Conservation (phyloP, 2,797 vertebrate genomes). For the Diplodus puntazzo region DNA sequence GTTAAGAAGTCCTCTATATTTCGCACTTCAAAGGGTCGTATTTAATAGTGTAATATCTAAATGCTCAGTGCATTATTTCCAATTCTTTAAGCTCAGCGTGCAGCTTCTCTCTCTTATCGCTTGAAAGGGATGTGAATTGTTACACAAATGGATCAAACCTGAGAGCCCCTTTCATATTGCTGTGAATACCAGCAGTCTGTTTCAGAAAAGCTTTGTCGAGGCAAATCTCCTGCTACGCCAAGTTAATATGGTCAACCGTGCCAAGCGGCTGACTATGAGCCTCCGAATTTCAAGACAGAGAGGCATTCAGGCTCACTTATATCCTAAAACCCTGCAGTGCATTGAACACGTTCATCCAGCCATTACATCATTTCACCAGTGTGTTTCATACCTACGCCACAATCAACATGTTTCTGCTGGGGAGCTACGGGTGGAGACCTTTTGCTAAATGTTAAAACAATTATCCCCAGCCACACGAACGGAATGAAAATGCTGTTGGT, state of each 20-base stretch:
- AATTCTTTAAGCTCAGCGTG: slow-evolving; percentile 23
- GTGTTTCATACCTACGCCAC: slow-evolving; percentile 24
- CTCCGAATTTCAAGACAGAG: slow-evolving; percentile 8
- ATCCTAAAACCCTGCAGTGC: slow-evolving; percentile 9
- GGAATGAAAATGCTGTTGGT: slow-evolving; percentile 47
- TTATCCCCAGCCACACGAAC: slow-evolving; percentile 35
- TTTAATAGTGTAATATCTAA: slow-evolving; percentile 31
- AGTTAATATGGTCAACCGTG: slow-evolving; percentile 37
- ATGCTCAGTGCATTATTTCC: slow-evolving; percentile 26
- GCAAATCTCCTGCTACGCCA: slow-evolving; percentile 36
- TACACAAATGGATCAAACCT: slow-evolving; percentile 28
- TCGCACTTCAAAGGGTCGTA: slow-evolving; percentile 28
- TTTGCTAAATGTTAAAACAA: slow-evolving; percentile 54
- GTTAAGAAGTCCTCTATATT: slow-evolving; percentile 13
- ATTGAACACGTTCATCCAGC: slow-evolving; percentile 14
- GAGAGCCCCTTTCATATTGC: slow-evolving; percentile 24
- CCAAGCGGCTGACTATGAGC: slow-evolving; percentile 36
- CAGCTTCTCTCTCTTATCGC: slow-evolving; percentile 37
- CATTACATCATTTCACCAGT: slow-evolving; percentile 24
- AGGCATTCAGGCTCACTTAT: slow-evolving; percentile 32
- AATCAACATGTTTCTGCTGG: slow-evolving; percentile 40
- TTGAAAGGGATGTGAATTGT: slow-evolving; percentile 28
- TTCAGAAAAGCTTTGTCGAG: slow-evolving; percentile 37
- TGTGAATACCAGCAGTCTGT: slow-evolving; percentile 28
- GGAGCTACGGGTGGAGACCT: slow-evolving; percentile 44